Evolutionary conservation across 2,888 invertebrate genomes (phyloP), one percentile per base, ranked within the genome.

Genomic region (Amiota mariae): DNA sequence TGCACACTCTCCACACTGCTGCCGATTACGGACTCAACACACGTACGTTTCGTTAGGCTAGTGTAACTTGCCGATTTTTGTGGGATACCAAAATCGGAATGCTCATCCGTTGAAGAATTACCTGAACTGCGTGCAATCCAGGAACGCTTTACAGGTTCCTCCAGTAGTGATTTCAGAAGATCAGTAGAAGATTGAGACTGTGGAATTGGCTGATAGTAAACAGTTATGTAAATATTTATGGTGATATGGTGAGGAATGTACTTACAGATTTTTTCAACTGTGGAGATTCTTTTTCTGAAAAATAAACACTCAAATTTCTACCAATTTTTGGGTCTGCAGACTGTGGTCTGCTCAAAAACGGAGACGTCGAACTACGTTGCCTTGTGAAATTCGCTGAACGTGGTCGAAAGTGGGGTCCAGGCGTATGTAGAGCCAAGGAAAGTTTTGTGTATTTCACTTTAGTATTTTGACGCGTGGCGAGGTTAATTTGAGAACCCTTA

Each of bases 131-230:
- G 83, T 88, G 90, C 86, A 75, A 88, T 86, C 91, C 92, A 92
- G 87, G 92, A 91, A 87, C 91, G 88, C 81, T 90, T 90, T 24
- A 90, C 90, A 24, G 90, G 90, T 76, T 90, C 89, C 57, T 89
- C 88, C 63, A 90, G 72, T 63, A 90, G 76, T 0, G 89, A 77
- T 73, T 89, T 90, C 0, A 90, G 79, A n/a, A 90, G 74, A 80
- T 88, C 89, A 49, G 90, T 89, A 6, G 90, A 90, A 0, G 90
- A 89, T 1, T 86, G 80, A 3, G 85, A 81, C 57, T 82, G 67
- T 10, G 67, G 77, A 68, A 85, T 82, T 0, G 80, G 77, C 85
- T 85, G 72, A 36, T 36, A 36, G 6, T 4, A 49, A 66, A 9
- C 36, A 71, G 48, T 18, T 70, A 11, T n/a, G 10, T 64, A 15